Base-by-base conservation (phyloP, 2,797 vertebrate genomes). In the Siniperca scherzeri region DNA sequence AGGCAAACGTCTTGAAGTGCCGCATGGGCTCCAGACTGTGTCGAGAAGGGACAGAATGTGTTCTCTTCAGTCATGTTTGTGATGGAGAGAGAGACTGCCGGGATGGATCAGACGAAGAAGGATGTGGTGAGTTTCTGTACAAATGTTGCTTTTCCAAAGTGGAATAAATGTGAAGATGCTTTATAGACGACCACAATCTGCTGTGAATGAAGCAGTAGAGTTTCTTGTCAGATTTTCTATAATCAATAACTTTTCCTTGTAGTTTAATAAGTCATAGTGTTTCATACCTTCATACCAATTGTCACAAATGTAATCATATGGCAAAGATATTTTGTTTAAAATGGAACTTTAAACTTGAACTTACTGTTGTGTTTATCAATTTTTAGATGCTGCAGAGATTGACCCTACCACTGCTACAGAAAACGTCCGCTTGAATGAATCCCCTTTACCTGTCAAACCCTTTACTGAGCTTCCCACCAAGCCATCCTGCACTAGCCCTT, bases 51-150 rank as follows among this genome's bases (percentile, higher is more conserved):
- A 88, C 73, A 0, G 95, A 93, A 53, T 98, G 97, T 0, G 85
- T 98, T 38, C 84, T 95, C 17, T 83, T 80, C 60, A 95, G 90
- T 19, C 96, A 96, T 3, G 4, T 97, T 62, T 98, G 97, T 53
- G 96, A 98, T 22, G 97, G 97, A 3, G 96, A 97, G 52, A 78
- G 44, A 0, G 97, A 98, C 92, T 97, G 97, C 71, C 65, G 1
- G 1, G 97, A 98, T 52, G 96, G 96, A 44, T 98, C 97, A 0
- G 97, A 98, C 79, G 97, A 98, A 88, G 83, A 94, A 0, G 88
- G 75, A 33, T 98, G 97, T 22, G 72, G 93, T 74, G 76, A 89
- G 88, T 77, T 53, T 52, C 12, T 1, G 10, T 9, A 25, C 6
- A 53, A 22, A 27, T 42, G 44, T 11, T 46, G 33, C 33, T 36